A percentile compares a stretch with the other conserved stretches of the same genome.
Evolutionary conservation across 2,888 invertebrate species (phyloP).

Genomic region (Tupiocoris notatus): DNA sequence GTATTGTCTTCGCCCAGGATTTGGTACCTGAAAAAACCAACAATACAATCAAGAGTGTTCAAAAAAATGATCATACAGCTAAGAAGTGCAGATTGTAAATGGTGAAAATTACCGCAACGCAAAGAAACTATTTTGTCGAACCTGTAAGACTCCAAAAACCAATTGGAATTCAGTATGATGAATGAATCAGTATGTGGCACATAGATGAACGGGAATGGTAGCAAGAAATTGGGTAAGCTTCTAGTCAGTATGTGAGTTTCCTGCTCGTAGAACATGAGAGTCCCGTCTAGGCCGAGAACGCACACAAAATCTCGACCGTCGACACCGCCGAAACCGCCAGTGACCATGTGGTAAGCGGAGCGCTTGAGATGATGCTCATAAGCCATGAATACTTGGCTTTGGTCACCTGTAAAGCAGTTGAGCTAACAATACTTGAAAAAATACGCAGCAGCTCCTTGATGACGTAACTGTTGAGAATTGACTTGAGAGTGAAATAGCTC

Average conservation of each 20-base stretch:
- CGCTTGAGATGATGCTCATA: constrained; percentile 78
- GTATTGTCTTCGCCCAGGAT: constrained; percentile 54
- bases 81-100: not conserved
- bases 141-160: constrained; percentile 85
- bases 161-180: constrained; percentile 75
- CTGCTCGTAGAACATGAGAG: constrained; percentile 87
- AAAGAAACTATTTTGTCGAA: constrained; percentile 55
- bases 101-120: not conserved
- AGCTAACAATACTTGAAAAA: not conserved
- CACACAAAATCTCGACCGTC: constrained; percentile 84
- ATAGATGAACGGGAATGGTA: constrained; percentile 84
- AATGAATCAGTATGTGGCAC: constrained; percentile 80
- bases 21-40: constrained; percentile 54
- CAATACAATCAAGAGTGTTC: too few relatives aligned
- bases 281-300: constrained; percentile 86
- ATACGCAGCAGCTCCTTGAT: too few relatives aligned
- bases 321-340: constrained; percentile 84
- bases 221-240: constrained; percentile 72
- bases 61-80: too few relatives aligned
- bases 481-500: too few relatives aligned
- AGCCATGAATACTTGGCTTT: constrained; percentile 66
- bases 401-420: constrained; percentile 59
- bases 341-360: constrained; percentile 72
- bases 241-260: constrained; percentile 84
- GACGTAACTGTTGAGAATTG: too few relatives aligned